phyloP scores from a whole-genome alignment of 2,888 invertebrate genomes.

The Leptinotarsa peninsularis region DNA sequence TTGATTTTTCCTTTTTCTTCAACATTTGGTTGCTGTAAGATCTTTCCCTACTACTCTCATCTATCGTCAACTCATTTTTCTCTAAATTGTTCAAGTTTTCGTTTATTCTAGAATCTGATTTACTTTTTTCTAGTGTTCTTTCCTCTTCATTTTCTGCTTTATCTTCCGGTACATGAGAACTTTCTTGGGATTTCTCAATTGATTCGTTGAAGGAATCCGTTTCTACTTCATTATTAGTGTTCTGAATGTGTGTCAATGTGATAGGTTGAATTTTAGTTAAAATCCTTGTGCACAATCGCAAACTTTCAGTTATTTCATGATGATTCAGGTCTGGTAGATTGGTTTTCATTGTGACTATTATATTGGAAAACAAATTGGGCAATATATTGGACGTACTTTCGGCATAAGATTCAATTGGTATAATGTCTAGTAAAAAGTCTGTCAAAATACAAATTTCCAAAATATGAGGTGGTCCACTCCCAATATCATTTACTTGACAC shows the following conservation, averaged over 20 bases:
- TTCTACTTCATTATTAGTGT: slow-evolving; percentile 33
- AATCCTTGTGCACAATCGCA: slow-evolving; percentile 79
- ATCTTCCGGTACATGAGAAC: slow-evolving; percentile 39
- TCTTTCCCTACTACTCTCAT: slow-evolving; percentile 60
- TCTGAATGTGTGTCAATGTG: slow-evolving; percentile 61
- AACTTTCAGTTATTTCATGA: slow-evolving; percentile 74
- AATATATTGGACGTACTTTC: slow-evolving; percentile 83
- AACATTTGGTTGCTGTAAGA: slow-evolving; percentile 66
- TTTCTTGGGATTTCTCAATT: slow-evolving; percentile 46
- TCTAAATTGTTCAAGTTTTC: slow-evolving; percentile 60
- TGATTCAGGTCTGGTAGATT: slow-evolving; percentile 70
- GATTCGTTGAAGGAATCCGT: slow-evolving; percentile 38
- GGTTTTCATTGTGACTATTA: slow-evolving; percentile 72
- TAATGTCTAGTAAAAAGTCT: slow-evolving; percentile 80
- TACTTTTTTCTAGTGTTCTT: slow-evolving; percentile 72
- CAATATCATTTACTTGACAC: slow-evolving; percentile 69
- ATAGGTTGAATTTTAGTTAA: slow-evolving; percentile 80
- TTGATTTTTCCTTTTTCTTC: slow-evolving; percentile 66
- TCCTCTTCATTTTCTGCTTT: slow-evolving; percentile 47
- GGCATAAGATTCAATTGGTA: slow-evolving; percentile 80
- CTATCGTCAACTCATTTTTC: slow-evolving; percentile 64
- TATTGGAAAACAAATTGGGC: slow-evolving; percentile 79
- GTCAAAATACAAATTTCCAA: slow-evolving; percentile 79
- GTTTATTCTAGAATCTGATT: slow-evolving; percentile 75
- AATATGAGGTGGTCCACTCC: slow-evolving; percentile 74